These are phyloP conservation scores for Nymphalis c-album DNA, from an alignment of 2,888 invertebrate genomes.

Conservation along the genomic window DNA sequence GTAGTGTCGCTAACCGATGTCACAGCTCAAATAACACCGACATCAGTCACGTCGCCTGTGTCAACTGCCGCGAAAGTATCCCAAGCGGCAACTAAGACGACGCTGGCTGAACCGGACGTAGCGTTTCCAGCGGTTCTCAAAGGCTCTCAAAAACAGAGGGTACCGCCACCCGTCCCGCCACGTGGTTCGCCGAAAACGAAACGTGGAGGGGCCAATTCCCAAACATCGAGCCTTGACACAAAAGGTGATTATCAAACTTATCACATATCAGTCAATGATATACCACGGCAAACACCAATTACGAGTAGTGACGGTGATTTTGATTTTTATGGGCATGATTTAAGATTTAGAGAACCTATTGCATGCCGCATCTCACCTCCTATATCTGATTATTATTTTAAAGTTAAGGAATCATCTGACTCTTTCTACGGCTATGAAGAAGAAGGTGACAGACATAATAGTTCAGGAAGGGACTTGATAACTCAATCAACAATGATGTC, in stretches of 20 bases:
- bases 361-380: constrained; percentile 69
- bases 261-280: constrained; percentile 67
- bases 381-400: constrained; percentile 67
- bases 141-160: constrained; percentile 87
- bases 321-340: constrained; percentile 74
- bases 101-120: constrained; percentile 76
- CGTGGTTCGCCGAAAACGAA: constrained; percentile 88
- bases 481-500: constrained; percentile 76
- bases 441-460: constrained; percentile 55
- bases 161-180: constrained; percentile 94
- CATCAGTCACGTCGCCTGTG: constrained; percentile 73
- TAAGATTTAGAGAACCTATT: constrained; percentile 65
- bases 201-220: constrained; percentile 74
- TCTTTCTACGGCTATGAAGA: constrained; percentile 68
- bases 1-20: constrained; percentile 80
- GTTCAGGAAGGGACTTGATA: constrained; percentile 61
- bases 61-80: constrained; percentile 66
- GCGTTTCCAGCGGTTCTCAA: constrained; percentile 89
- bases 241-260: constrained; percentile 77
- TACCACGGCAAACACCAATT: constrained; percentile 66
- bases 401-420: constrained; percentile 64
- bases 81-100: constrained; percentile 58
- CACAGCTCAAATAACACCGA: constrained; percentile 78
- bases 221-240: constrained; percentile 65
- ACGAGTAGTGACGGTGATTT: constrained; percentile 75